A percentile compares a stretch with the other conserved stretches of the same genome.
Conservation (phyloP, 2,113 vertebrate genomes). For the Oreocharis arfaki region DNA sequence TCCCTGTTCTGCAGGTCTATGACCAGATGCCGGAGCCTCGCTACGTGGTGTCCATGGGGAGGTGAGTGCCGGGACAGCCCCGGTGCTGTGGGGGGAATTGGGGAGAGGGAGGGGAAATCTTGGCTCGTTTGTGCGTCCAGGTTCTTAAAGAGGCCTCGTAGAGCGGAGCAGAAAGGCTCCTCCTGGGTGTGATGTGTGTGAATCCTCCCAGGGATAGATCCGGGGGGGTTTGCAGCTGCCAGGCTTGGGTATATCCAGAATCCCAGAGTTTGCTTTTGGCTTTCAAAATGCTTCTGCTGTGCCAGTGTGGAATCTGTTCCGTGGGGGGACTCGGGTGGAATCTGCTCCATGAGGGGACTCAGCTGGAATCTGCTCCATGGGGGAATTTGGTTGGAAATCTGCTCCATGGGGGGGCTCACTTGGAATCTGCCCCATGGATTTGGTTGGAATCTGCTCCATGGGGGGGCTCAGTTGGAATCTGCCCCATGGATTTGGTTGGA, state of each 20-base stretch:
- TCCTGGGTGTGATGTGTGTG: background rate
- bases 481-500: background rate
- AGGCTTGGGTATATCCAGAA: accelerated
- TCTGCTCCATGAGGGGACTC: background rate
- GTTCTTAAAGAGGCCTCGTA: background rate
- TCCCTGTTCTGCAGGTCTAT: slow-evolving; percentile 80
- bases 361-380: background rate
- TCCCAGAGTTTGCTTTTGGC: background rate
- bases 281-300: background rate
- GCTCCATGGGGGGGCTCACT: accelerated
- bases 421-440: background rate
- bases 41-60: slow-evolving; percentile 98
- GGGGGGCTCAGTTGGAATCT: background rate
- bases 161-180: background rate
- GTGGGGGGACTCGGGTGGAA: background rate
- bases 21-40: slow-evolving; percentile 98
- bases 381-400: background rate
- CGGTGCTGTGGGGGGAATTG: accelerated
- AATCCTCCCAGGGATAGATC: background rate
- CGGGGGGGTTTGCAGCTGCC: background rate
- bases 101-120: accelerated
- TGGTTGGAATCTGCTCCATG: background rate
- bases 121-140: background rate
- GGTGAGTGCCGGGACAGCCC: slow-evolving; percentile 55
- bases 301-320: background rate